Conservation (phyloP, 1,140 invertebrate species). For the Drosophila suzukii region DNA sequence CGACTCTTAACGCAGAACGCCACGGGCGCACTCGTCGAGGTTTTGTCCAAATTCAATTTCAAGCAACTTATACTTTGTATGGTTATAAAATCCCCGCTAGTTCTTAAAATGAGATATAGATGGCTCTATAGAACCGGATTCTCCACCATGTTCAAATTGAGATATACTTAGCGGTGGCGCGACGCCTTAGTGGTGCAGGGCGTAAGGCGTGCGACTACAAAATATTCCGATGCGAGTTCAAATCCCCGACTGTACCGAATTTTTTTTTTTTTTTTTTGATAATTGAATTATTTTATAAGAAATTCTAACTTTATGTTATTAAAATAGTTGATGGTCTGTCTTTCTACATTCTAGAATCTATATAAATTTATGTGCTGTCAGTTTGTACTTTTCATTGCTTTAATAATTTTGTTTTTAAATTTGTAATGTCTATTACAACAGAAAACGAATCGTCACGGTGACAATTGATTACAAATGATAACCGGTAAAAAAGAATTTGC, state of each 20-base stretch:
- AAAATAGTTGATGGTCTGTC: too few relatives aligned
- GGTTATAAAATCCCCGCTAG: too few relatives aligned
- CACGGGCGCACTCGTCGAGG: rapidly evolving
- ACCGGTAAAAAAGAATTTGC: background rate
- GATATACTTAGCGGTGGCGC: background rate
- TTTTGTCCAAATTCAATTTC: too few relatives aligned
- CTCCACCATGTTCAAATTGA: background rate
- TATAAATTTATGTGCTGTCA: too few relatives aligned
- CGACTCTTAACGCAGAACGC: constrained; percentile 5
- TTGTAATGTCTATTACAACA: too few relatives aligned
- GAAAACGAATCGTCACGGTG: too few relatives aligned
- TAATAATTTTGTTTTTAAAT: background rate
- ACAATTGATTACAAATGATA: background rate
- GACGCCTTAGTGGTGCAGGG: background rate
- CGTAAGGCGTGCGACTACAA: background rate
- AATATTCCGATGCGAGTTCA: background rate
- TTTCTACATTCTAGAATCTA: too few relatives aligned
- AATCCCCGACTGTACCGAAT: background rate
- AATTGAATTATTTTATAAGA: too few relatives aligned
- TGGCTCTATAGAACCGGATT: background rate
- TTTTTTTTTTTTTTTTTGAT: too few relatives aligned
- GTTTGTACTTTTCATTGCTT: background rate
- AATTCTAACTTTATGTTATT: too few relatives aligned
- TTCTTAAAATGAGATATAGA: too few relatives aligned
- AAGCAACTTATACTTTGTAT: background rate